Conservation (phyloP, 53 echinoderm and acorn worm species). For the Antedon mediterranea region DNA sequence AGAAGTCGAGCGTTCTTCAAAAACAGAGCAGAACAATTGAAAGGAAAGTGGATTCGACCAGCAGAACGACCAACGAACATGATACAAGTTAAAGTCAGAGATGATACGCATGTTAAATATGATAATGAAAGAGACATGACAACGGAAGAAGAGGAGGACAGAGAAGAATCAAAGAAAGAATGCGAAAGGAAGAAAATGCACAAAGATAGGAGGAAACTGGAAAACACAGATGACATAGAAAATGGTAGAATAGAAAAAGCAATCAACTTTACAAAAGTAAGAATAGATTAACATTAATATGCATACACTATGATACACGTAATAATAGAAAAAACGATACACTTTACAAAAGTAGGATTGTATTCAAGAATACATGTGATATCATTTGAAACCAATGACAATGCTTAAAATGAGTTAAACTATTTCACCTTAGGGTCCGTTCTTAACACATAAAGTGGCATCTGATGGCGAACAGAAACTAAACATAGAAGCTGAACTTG, state of each 20-base stretch:
- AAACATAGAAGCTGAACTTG: no score
- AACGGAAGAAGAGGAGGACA: neutral
- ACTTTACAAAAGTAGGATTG: no score
- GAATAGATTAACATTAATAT: neutral
- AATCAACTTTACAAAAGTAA: neutral
- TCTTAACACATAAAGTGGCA: no score
- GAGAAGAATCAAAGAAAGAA: neutral
- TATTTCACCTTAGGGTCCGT: no score
- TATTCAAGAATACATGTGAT: no score
- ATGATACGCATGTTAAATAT: neutral
- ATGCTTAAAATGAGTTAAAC: no score
- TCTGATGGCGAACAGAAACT: no score
- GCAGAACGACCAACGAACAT: neutral
- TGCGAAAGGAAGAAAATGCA: neutral
- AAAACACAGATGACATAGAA: neutral
- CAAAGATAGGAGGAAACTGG: neutral
- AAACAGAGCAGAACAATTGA: neutral
- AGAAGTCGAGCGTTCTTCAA: neutral
- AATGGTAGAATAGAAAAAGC: neutral
- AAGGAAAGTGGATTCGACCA: neutral
- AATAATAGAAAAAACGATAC: no score
- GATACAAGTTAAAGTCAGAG: neutral
- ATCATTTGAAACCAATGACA: no score
- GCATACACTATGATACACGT: neutral
- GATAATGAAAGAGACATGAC: neutral